phyloP scores from a whole-genome alignment of 2,113 vertebrate genomes.

The Sitta europaea region DNA sequence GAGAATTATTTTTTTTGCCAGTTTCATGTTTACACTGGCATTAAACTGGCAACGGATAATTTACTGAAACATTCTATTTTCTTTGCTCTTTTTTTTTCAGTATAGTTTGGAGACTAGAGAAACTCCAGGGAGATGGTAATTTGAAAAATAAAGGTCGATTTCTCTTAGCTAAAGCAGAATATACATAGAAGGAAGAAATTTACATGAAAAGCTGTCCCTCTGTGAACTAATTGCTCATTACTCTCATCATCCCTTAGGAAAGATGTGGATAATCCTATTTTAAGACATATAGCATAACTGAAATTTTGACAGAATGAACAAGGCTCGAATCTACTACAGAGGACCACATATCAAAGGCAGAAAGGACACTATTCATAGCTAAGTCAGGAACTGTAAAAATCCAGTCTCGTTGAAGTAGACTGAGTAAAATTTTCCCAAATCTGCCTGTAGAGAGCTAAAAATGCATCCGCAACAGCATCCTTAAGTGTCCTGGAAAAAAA shows the following conservation, averaged over 20 bases:
- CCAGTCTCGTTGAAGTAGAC: background rate
- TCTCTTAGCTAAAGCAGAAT: background rate
- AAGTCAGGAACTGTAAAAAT: background rate
- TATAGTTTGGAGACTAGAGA: background rate
- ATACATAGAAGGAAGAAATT: background rate
- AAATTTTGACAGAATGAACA: background rate
- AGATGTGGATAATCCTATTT: background rate
- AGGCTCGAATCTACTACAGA: background rate
- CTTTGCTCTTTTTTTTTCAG: background rate
- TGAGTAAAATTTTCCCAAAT: background rate
- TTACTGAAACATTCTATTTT: background rate
- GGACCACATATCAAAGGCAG: background rate
- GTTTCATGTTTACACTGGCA: background rate
- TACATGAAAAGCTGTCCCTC: background rate
- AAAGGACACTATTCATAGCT: background rate
- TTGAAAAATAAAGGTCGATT: slow-evolving; percentile 29
- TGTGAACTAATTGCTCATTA: slow-evolving; percentile 23
- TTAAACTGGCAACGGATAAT: background rate
- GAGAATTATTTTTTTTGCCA: background rate
- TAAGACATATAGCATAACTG: background rate
- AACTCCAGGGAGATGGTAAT: background rate
- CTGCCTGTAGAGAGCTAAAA: background rate
- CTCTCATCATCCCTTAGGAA: background rate
- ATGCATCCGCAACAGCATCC: background rate
- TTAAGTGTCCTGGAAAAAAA: background rate